These are phyloP conservation scores for Oryzias curvinotus DNA, from an alignment of 2,113 vertebrate genomes.

Conservation along the genomic window DNA sequence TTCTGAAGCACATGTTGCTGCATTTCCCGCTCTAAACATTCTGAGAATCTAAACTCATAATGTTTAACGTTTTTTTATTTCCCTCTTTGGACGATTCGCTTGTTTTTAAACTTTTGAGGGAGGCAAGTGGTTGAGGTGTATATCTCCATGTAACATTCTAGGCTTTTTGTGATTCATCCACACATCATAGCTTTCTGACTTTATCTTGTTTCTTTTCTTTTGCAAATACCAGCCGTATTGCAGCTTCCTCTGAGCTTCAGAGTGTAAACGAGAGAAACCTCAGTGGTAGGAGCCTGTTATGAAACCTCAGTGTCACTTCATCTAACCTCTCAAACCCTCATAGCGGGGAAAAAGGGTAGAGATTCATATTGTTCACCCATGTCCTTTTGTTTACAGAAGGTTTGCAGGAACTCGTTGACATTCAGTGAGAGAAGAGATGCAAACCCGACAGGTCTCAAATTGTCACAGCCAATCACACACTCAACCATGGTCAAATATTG, in stretches of 20 bases:
- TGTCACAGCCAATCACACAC: no score
- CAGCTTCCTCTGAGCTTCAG: constrained; percentile 40
- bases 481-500: no score
- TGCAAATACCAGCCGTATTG: constrained; percentile 9
- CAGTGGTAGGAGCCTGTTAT: constrained; percentile 26
- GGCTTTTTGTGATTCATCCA: constrained; percentile 45
- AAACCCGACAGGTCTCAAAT: no score
- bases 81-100: constrained; percentile 1
- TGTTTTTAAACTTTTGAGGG: constrained; percentile 11
- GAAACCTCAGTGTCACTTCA: constrained; percentile 58
- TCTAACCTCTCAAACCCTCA: constrained; percentile 22
- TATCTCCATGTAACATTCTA: constrained; percentile 22
- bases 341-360: no score
- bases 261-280: constrained; percentile 36
- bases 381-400: no score
- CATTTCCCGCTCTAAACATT: constrained; percentile 25
- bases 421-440: no score
- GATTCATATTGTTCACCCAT: no score
- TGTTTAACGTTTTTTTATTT: not conserved
- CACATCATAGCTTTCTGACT: constrained; percentile 42
- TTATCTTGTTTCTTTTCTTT: not conserved
- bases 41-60: constrained; percentile 42
- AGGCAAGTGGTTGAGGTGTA: constrained; percentile 29
- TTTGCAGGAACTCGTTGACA: no score
- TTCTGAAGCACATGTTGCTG: constrained; percentile 1